phyloP scores from a whole-genome alignment of 2,113 vertebrate genomes.

The Galeopterus variegatus region DNA sequence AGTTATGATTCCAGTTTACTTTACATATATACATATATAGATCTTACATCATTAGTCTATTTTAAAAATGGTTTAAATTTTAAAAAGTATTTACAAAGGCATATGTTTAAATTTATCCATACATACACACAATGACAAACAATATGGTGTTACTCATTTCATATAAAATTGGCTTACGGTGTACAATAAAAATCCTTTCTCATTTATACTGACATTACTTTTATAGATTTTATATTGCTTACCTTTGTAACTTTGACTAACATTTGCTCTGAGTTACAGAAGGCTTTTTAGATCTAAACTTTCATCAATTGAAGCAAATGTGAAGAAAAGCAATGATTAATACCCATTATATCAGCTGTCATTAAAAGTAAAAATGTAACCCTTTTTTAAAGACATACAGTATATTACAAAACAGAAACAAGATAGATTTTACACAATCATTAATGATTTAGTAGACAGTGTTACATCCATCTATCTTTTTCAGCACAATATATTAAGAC shows the following conservation, averaged over 20 bases:
- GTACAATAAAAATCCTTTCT: neutral
- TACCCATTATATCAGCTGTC: neutral
- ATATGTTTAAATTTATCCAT: neutral
- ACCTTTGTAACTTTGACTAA: neutral
- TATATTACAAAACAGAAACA: conserved; percentile 25
- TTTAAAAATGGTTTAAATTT: neutral
- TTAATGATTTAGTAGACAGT: conserved; percentile 35
- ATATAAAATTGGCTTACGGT: neutral
- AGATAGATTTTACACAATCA: neutral
- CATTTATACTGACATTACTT: neutral
- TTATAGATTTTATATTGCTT: neutral
- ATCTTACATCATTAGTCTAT: neutral
- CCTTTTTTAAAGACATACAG: neutral
- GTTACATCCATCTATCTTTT: neutral
- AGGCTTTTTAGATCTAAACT: neutral
- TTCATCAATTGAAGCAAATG: neutral
- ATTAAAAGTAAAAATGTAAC: conserved; percentile 22
- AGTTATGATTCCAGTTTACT: neutral
- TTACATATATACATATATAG: neutral
- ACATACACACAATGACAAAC: neutral
- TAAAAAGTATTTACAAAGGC: neutral
- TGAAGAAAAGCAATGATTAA: neutral
- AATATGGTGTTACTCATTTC: neutral
- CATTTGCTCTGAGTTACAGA: neutral
- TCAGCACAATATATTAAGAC: neutral